These are phyloP conservation scores for Paradisaea rubra DNA, from an alignment of 2,113 vertebrate genomes.

Conservation along the genomic window DNA sequence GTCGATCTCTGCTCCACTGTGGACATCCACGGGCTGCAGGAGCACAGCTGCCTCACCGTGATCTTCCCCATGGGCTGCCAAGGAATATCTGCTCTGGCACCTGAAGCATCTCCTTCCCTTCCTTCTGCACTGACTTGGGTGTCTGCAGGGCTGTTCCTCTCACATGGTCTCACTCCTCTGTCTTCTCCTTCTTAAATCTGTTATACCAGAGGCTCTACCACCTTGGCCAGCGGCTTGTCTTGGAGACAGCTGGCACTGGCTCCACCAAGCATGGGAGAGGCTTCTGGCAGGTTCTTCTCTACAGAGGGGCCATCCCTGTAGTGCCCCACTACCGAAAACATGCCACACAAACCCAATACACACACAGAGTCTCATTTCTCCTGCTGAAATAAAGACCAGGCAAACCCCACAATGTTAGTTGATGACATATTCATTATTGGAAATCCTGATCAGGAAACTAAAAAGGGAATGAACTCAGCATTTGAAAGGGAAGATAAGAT, in stretches of 20 bases:
- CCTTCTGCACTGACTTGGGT: background rate
- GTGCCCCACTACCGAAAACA: rapidly evolving
- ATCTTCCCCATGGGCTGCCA: background rate
- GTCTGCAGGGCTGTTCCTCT: background rate
- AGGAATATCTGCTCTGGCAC: background rate
- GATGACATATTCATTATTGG: background rate
- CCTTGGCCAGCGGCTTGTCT: background rate
- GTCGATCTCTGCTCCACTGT: background rate
- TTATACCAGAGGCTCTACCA: background rate
- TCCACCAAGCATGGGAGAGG: background rate
- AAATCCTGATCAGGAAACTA: background rate
- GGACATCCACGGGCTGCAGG: background rate
- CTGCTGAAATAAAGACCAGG: background rate
- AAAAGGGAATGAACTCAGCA: background rate
- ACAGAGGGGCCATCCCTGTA: background rate
- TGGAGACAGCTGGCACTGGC: background rate
- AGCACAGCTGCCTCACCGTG: too few relatives aligned
- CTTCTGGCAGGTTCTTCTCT: background rate
- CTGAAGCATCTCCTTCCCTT: background rate
- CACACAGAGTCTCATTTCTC: background rate
- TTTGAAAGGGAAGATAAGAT: background rate
- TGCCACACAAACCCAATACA: background rate
- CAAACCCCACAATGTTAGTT: background rate
- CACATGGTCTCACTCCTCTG: background rate
- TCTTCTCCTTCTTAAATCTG: background rate